These are phyloP conservation scores for Palloptera scutellata DNA, from an alignment of 2,888 invertebrate species.

Conservation along the genomic window DNA sequence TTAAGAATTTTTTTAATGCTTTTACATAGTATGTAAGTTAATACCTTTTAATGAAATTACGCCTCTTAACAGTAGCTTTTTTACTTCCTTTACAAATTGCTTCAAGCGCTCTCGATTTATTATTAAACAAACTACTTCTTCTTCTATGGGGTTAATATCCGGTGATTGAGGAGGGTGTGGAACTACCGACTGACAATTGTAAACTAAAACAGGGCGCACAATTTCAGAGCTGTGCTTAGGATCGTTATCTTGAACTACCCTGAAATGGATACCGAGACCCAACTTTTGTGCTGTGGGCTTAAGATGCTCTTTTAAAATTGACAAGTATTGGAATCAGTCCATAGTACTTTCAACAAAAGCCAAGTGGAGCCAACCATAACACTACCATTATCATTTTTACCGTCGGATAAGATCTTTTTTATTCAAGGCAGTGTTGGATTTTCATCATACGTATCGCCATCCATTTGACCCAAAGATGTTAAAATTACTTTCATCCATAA, in stretches of 20 bases:
- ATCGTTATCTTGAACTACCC: conserved; percentile 19
- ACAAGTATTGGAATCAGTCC: conserved; percentile 16
- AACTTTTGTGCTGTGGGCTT: conserved; percentile 10
- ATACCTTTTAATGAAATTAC: conserved; percentile 11
- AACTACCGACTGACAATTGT: conserved; percentile 13
- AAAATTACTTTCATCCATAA: conserved; percentile 11
- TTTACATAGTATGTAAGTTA: too few species aligned
- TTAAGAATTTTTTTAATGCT: too few species aligned
- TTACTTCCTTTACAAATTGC: background rate
- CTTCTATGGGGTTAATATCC: background rate
- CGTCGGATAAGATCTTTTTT: conserved; percentile 3
- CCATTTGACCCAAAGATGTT: conserved; percentile 10
- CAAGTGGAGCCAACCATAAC: background rate
- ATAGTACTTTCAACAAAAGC: conserved; percentile 12
- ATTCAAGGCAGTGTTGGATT: conserved; percentile 10
- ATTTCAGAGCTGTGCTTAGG: conserved; percentile 12
- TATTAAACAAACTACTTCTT: too few species aligned
- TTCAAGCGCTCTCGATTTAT: conserved; percentile 13
- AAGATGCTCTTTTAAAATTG: conserved; percentile 13
- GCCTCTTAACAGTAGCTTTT: conserved; percentile 2
- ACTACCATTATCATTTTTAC: conserved; percentile 7
- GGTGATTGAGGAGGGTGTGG: background rate
- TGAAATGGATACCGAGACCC: conserved; percentile 1
- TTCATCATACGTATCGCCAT: conserved; percentile 6
- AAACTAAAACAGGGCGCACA: conserved; percentile 7